phyloP scores from a whole-genome alignment of 2,797 vertebrate genomes.

The Phoebastria nigripes region DNA sequence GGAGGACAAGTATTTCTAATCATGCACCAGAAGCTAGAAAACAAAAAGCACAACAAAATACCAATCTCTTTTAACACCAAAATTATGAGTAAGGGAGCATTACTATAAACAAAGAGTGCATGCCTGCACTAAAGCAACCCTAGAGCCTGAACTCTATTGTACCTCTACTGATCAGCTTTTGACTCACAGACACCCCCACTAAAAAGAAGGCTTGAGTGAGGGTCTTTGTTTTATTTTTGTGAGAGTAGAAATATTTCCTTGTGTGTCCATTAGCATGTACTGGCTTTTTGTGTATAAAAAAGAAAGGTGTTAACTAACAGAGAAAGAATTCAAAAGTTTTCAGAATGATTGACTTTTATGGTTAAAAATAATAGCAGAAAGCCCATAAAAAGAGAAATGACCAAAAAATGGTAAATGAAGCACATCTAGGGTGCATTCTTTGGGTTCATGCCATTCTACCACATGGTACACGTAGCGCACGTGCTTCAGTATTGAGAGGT shows the following conservation, averaged over 20 bases:
- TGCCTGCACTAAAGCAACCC: background rate
- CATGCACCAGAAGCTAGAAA: background rate
- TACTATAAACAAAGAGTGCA: background rate
- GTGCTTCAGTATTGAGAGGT: background rate
- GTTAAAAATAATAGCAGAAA: background rate
- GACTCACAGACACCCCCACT: background rate
- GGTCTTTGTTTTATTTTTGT: background rate
- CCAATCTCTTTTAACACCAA: background rate
- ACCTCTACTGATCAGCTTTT: background rate
- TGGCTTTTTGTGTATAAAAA: background rate
- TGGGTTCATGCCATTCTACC: background rate
- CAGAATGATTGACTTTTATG: background rate
- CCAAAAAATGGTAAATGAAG: background rate
- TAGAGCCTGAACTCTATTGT: background rate
- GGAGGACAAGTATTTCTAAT: background rate
- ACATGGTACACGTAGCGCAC: fast-evolving
- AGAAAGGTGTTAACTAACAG: background rate
- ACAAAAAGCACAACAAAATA: background rate
- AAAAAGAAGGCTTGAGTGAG: background rate
- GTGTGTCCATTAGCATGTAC: background rate
- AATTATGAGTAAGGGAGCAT: background rate
- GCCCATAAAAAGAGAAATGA: background rate
- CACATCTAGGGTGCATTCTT: background rate
- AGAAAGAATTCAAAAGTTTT: background rate
- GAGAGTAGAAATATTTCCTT: background rate